Percentiles rank a stretch among this genome's conserved stretches.
Conservation (phyloP, 2,888 invertebrate species). For the Hylaea fasciaria region DNA sequence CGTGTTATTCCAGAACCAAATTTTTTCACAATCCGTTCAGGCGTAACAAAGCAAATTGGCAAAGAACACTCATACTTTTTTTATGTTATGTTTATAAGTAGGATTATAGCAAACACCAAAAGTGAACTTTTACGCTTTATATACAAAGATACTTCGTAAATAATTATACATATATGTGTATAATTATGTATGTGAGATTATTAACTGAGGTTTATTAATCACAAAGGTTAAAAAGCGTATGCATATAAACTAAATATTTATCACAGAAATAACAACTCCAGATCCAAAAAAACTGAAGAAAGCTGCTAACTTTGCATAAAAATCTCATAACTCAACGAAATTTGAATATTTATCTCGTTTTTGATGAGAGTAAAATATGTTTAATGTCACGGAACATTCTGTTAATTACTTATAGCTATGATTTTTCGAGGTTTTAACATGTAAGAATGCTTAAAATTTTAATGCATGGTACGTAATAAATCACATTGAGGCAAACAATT, state of each 20-base stretch:
- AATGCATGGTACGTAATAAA: constrained; percentile 26
- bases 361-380: constrained; percentile 25
- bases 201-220: constrained; percentile 1
- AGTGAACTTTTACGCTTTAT: no score
- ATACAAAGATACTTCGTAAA: no score
- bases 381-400: constrained; percentile 30
- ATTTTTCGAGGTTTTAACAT: constrained; percentile 25
- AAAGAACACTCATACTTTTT: no score
- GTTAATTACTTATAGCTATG: constrained; percentile 24
- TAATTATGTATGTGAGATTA: background rate
- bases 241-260: constrained; percentile 17
- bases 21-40: no score
- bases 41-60: no score
- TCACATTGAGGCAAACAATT: constrained; percentile 25
- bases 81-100: no score
- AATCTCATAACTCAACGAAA: constrained; percentile 27
- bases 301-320: constrained; percentile 27
- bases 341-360: constrained; percentile 24
- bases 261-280: constrained; percentile 17
- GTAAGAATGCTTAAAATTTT: constrained; percentile 20
- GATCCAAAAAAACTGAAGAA: constrained; percentile 21
- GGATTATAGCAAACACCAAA: no score
- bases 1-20: no score
- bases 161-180: no score
- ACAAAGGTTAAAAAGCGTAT: constrained; percentile 12